Conservation (phyloP, 2,113 vertebrate species). For the Rattus norvegicus region DNA sequence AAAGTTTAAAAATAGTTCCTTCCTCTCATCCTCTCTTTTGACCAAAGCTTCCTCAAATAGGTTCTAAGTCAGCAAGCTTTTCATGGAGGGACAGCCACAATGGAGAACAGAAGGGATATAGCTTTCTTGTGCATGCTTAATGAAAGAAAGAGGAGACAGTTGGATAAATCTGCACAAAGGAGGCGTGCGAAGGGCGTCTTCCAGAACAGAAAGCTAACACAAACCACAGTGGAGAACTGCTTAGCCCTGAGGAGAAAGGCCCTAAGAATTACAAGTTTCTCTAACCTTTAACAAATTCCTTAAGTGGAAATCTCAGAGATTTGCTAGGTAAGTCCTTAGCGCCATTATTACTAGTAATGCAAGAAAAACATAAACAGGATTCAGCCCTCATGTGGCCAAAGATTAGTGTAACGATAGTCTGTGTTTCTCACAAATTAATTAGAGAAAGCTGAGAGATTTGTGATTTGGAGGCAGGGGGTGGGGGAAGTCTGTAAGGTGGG, state of each 20-base stretch:
- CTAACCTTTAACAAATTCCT: conserved; percentile 51
- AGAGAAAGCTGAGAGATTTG: conserved; percentile 16
- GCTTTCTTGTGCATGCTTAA: background rate
- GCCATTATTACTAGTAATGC: conserved; percentile 50
- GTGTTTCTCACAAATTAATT: conserved; percentile 61
- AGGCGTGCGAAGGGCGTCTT: background rate
- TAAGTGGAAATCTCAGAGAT: conserved; percentile 41
- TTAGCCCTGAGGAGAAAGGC: background rate
- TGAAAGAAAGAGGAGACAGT: conserved; percentile 38
- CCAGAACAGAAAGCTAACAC: conserved; percentile 40
- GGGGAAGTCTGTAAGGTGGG: background rate
- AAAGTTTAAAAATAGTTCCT: background rate
- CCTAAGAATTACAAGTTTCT: conserved; percentile 2
- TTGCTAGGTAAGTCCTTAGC: background rate
- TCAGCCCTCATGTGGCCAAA: conserved; percentile 4
- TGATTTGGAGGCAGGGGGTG: background rate
- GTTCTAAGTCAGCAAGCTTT: conserved; percentile 26
- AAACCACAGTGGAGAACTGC: background rate
- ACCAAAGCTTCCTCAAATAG: conserved; percentile 32
- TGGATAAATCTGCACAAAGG: conserved; percentile 50
- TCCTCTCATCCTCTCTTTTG: conserved; percentile 11
- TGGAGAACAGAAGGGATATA: conserved; percentile 12
- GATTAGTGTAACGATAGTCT: background rate
- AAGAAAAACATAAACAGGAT: conserved; percentile 61
- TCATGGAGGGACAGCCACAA: conserved; percentile 26